Evolutionary conservation across 1,140 invertebrate species (phyloP).

Genomic region (Trichonephila inaurata): DNA sequence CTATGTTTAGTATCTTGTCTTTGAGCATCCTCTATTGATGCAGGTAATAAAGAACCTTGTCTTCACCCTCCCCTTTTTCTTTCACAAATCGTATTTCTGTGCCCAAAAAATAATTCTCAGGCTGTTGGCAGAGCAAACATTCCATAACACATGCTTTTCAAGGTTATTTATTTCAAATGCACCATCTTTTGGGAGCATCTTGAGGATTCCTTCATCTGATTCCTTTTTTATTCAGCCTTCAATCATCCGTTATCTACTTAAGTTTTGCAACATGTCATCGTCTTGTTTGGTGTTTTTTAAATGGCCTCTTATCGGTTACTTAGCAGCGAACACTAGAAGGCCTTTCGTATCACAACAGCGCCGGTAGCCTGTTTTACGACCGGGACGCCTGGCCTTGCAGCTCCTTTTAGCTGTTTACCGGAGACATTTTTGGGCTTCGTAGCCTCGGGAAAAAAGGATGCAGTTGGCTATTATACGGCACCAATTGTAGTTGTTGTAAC

Average conservation of each 20-base stretch:
- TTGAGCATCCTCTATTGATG: too few species aligned
- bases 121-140: neutral
- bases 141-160: neutral
- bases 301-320: slow-evolving; percentile 43
- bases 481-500: slow-evolving; percentile 62
- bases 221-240: neutral
- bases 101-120: neutral
- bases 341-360: slow-evolving; percentile 29
- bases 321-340: slow-evolving; percentile 17
- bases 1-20: too few species aligned
- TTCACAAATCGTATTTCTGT: neutral
- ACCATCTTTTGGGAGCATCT: neutral
- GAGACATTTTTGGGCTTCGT: slow-evolving; percentile 32
- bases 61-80: neutral
- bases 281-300: slow-evolving; percentile 41
- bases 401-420: slow-evolving; percentile 45
- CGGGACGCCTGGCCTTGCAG: neutral
- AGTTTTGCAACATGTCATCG: slow-evolving; percentile 1
- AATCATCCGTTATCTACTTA: slow-evolving; percentile 36
- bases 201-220: neutral
- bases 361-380: slow-evolving; percentile 42
- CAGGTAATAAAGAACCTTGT: too few species aligned
- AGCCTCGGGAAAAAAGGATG: slow-evolving; percentile 43
- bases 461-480: slow-evolving; percentile 56
- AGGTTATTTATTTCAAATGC: neutral